These are phyloP conservation scores for Acronicta psi DNA, from an alignment of 2,888 invertebrate species.

Conservation along the genomic window DNA sequence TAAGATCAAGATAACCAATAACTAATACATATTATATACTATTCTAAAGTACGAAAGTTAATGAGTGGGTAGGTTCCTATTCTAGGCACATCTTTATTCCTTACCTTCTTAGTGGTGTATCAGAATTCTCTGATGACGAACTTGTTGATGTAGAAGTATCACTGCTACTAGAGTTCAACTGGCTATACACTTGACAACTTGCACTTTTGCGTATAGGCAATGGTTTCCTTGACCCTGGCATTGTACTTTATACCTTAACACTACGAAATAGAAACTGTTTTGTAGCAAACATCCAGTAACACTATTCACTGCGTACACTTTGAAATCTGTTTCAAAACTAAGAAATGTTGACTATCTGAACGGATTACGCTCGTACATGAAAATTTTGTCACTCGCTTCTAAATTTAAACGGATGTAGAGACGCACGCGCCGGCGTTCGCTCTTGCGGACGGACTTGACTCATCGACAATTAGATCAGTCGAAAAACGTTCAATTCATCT, in stretches of 20 bases:
- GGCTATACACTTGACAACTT: slow-evolving; percentile 72
- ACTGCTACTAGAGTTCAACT: slow-evolving; percentile 73
- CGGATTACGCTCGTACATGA: slow-evolving; percentile 47
- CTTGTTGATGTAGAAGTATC: slow-evolving; percentile 76
- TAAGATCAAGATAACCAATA: neutral
- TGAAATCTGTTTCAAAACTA: slow-evolving; percentile 62
- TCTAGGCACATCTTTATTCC: slow-evolving; percentile 2
- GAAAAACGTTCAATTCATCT: slow-evolving; percentile 58
- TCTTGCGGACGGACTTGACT: slow-evolving; percentile 65
- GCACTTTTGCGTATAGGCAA: slow-evolving; percentile 68
- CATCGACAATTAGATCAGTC: slow-evolving; percentile 70
- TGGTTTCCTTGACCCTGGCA: slow-evolving; percentile 49
- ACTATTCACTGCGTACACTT: slow-evolving; percentile 41
- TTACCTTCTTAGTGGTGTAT: slow-evolving; percentile 80
- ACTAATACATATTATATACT: neutral
- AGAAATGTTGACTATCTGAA: slow-evolving; percentile 56
- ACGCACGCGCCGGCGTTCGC: slow-evolving; percentile 60
- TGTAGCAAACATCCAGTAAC: slow-evolving; percentile 19
- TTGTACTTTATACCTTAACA: slow-evolving; percentile 44
- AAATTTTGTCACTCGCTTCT: slow-evolving; percentile 80
- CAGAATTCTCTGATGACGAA: slow-evolving; percentile 72
- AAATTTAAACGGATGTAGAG: slow-evolving; percentile 73
- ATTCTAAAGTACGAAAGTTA: neutral
- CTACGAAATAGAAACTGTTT: slow-evolving; percentile 32
- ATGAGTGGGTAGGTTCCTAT: neutral